phyloP scores from a whole-genome alignment of 23 tunicate species.

The Ascidia mentula region DNA sequence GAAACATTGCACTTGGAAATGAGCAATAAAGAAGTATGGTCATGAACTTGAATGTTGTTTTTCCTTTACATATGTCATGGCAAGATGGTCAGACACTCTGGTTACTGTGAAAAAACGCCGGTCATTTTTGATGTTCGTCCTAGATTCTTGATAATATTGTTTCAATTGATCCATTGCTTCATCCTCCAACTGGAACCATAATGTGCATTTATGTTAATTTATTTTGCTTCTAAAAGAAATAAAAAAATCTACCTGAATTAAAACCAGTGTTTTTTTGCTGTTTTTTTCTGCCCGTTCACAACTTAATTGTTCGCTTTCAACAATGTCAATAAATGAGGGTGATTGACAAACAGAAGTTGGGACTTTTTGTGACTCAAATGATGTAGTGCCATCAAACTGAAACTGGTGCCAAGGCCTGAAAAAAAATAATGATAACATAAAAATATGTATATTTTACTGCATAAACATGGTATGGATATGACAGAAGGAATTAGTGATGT shows the following conservation, averaged over 20 bases:
- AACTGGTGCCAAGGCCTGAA: slow-evolving; percentile 51
- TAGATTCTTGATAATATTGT: slow-evolving; percentile 25
- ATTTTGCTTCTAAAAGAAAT: not conserved
- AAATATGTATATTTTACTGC: too few species aligned
- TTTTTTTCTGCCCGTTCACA: slow-evolving; percentile 17
- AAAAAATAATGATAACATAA: too few species aligned
- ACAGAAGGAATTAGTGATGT: too few species aligned
- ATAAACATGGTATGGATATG: too few species aligned
- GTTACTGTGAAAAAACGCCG: slow-evolving; percentile 39
- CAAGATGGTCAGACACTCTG: slow-evolving; percentile 14
- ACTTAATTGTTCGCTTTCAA: slow-evolving; percentile 31
- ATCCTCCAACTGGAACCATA: slow-evolving; percentile 39
- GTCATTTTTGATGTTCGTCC: not conserved
- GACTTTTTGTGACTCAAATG: not conserved
- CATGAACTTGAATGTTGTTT: not conserved
- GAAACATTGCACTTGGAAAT: not conserved
- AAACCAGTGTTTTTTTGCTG: slow-evolving; percentile 37
- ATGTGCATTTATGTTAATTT: not conserved
- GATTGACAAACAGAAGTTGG: slow-evolving; percentile 4
- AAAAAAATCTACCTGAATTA: slow-evolving; percentile 30
- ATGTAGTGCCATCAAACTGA: too few species aligned
- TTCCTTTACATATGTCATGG: not conserved
- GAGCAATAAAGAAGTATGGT: not conserved
- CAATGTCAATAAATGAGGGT: slow-evolving; percentile 35
- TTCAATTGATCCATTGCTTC: slow-evolving; percentile 65